Evolutionary conservation across 2,888 invertebrate genomes (phyloP).

Genomic region (Panzeria rudis): DNA sequence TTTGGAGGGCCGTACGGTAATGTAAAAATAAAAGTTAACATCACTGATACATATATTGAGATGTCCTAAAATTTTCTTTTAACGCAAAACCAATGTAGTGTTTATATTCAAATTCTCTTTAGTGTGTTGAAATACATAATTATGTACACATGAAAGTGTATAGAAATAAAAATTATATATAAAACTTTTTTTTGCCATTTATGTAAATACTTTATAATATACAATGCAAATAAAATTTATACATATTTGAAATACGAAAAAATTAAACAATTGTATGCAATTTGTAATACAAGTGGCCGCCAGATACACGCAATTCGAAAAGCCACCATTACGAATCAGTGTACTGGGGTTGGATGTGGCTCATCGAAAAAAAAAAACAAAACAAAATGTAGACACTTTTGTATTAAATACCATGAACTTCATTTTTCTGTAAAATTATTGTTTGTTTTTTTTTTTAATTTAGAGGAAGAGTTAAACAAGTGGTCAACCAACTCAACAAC

Average conservation of each 20-base stretch:
- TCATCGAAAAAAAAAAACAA: constrained; percentile 7
- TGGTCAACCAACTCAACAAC: constrained; percentile 82
- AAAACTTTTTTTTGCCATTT: constrained; percentile 1
- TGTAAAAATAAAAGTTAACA: no score
- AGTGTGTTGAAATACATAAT: neutral
- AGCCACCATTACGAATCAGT: constrained; percentile 31
- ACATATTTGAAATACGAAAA: neutral
- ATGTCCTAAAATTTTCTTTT: no score
- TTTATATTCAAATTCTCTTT: neutral
- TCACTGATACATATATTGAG: no score
- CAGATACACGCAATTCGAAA: constrained; percentile 54
- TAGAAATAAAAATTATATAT: neutral
- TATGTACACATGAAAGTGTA: neutral
- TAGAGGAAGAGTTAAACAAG: constrained; percentile 74
- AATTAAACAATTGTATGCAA: constrained; percentile 20
- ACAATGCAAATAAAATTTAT: constrained; percentile 40
- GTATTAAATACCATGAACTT: constrained; percentile 44
- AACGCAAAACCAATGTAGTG: neutral
- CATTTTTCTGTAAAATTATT: constrained; percentile 35
- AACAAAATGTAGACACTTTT: constrained; percentile 50
- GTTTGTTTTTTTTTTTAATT: constrained; percentile 63
- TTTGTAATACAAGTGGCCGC: constrained; percentile 58
- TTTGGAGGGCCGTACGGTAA: no score
- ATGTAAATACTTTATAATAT: constrained; percentile 25
- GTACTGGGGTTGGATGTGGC: neutral